phyloP scores from a whole-genome alignment of 2,888 invertebrate genomes.

The Syritta pipiens region DNA sequence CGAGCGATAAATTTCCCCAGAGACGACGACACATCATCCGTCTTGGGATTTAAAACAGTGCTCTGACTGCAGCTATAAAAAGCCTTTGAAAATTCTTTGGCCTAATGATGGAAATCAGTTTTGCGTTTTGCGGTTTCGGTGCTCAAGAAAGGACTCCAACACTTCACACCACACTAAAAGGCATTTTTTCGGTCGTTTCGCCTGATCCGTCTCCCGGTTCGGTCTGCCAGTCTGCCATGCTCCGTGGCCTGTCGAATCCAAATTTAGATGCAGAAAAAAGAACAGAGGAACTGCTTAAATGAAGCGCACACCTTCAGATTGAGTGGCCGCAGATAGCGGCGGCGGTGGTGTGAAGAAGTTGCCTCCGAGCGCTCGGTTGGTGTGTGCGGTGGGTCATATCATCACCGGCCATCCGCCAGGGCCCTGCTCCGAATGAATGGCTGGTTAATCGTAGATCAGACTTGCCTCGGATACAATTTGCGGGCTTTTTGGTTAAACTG shows the following conservation, averaged over 20 bases:
- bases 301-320: constrained; percentile 27
- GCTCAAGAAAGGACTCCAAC: constrained; percentile 53
- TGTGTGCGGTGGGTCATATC: constrained; percentile 67
- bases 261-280: constrained; percentile 58
- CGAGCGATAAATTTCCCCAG: constrained; percentile 67
- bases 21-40: constrained; percentile 64
- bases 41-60: constrained; percentile 60
- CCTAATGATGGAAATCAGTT: constrained; percentile 68
- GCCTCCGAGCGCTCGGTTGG: constrained; percentile 43
- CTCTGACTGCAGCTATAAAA: constrained; percentile 11
- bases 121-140: constrained; percentile 63
- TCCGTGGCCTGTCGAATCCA: constrained; percentile 23
- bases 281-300: constrained; percentile 7
- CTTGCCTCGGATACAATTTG: constrained; percentile 58
- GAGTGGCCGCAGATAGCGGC: constrained; percentile 46
- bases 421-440: constrained; percentile 35
- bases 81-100: constrained; percentile 54
- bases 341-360: constrained; percentile 58
- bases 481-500: constrained; percentile 45
- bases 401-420: constrained; percentile 31
- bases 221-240: constrained; percentile 23
- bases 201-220: constrained; percentile 41
- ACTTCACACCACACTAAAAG: constrained; percentile 67
- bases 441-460: constrained; percentile 65
- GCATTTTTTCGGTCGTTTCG: constrained; percentile 49